Evolutionary conservation across 1,140 invertebrate species (phyloP).

Genomic region (Paramacrobiotus metropolitanus): DNA sequence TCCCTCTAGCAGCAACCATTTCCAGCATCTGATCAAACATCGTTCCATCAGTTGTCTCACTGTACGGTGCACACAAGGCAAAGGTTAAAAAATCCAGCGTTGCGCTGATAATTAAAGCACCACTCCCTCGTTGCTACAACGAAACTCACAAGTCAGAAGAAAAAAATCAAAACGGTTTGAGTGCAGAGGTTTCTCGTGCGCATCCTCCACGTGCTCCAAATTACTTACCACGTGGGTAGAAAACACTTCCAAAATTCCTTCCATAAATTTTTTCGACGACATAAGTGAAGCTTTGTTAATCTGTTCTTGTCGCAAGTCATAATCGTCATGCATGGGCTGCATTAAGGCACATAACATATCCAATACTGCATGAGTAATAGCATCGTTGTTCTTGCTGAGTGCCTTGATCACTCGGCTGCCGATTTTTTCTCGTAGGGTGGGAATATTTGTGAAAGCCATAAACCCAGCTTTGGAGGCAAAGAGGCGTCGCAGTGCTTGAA

Average conservation of each 20-base stretch:
- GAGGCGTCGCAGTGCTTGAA: slow-evolving; percentile 70
- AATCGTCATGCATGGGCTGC: slow-evolving; percentile 96
- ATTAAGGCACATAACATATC: slow-evolving; percentile 92
- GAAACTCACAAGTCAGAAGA: slow-evolving; percentile 9
- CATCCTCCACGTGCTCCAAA: too few relatives aligned
- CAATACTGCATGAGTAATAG: slow-evolving; percentile 77
- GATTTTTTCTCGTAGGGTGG: slow-evolving; percentile 76
- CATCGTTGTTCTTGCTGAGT: slow-evolving; percentile 61
- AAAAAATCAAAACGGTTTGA: too few relatives aligned
- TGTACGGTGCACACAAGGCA: slow-evolving; percentile 89
- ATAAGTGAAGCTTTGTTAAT: slow-evolving; percentile 87
- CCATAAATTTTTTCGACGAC: slow-evolving; percentile 70
- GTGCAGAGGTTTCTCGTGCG: too few relatives aligned
- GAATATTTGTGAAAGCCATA: slow-evolving; percentile 68
- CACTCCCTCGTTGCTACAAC: slow-evolving; percentile 41
- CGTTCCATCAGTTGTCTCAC: slow-evolving; percentile 90
- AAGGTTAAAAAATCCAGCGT: slow-evolving; percentile 99
- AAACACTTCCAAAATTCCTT: slow-evolving; percentile 81
- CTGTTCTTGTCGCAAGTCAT: slow-evolving; percentile 78
- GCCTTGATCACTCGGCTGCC: slow-evolving; percentile 71
- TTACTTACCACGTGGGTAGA: slow-evolving; percentile 64
- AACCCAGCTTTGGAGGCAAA: slow-evolving; percentile 94
- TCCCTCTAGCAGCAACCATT: slow-evolving; percentile 70
- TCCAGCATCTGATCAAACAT: slow-evolving; percentile 85
- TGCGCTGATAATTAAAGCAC: slow-evolving; percentile 40